These are phyloP conservation scores for Andinoacara biseriatus DNA, from an alignment of 2,113 vertebrate species.

Conservation along the genomic window DNA sequence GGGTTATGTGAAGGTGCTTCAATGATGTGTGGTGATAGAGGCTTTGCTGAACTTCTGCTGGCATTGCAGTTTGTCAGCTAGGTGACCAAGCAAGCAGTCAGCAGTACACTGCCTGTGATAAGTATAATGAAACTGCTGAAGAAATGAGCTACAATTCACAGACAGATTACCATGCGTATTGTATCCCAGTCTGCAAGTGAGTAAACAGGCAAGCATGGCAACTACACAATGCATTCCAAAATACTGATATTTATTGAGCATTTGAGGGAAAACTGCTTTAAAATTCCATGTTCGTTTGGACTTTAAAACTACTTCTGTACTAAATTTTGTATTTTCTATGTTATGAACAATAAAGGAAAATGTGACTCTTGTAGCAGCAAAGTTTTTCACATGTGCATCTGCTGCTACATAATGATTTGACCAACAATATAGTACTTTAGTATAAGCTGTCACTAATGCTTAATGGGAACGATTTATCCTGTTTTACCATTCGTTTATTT, in stretches of 20 bases:
- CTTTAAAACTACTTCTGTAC: not conserved
- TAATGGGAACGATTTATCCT: not conserved
- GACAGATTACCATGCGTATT: slow-evolving; percentile 17
- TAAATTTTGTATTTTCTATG: too few relatives aligned
- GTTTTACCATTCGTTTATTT: not conserved
- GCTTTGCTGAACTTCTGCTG: slow-evolving; percentile 57
- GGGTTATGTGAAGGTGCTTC: slow-evolving; percentile 45
- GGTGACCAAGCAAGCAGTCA: slow-evolving; percentile 55
- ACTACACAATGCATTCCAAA: not conserved
- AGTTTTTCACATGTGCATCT: too few relatives aligned
- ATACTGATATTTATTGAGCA: not conserved
- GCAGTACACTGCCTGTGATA: slow-evolving; percentile 50
- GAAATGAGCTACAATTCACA: slow-evolving; percentile 49
- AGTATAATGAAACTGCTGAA: slow-evolving; percentile 52
- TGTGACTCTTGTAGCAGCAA: too few relatives aligned
- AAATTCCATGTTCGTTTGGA: not conserved
- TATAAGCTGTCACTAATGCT: too few relatives aligned
- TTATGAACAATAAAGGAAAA: too few relatives aligned
- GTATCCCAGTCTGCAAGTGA: not conserved
- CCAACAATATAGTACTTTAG: too few relatives aligned
- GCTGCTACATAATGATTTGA: too few relatives aligned
- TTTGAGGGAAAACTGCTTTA: not conserved
- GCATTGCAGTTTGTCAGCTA: slow-evolving; percentile 53
- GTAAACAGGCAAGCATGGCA: not conserved
- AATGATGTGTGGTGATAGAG: slow-evolving; percentile 62